Percentiles rank a stretch among this genome's conserved stretches.
Evolutionary conservation across 1,140 invertebrate species (phyloP).

Genomic region (Phenacoccus solenopsis): DNA sequence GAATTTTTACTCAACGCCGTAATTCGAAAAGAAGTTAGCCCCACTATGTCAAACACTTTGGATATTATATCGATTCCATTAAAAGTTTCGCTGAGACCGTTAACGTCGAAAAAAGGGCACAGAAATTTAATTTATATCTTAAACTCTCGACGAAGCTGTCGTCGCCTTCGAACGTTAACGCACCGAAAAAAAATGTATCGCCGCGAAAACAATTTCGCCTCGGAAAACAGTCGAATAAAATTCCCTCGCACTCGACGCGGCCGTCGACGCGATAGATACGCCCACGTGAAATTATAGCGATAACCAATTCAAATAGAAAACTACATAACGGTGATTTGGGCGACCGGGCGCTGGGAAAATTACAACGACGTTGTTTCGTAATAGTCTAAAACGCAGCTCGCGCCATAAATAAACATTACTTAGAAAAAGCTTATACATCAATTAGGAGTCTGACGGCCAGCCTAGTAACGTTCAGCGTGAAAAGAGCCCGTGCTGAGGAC

Average conservation of each 20-base stretch:
- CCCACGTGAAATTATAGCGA: neutral
- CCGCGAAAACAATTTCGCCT: too few species aligned
- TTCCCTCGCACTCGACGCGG: too few species aligned
- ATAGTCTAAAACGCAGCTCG: too few species aligned
- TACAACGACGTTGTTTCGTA: neutral
- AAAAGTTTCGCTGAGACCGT: neutral
- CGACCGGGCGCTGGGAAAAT: too few species aligned
- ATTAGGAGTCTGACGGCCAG: conserved; percentile 8
- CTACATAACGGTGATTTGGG: neutral
- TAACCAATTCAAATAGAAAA: neutral
- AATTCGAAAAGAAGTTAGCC: neutral
- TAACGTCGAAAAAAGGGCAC: neutral
- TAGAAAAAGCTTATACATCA: conserved; percentile 18
- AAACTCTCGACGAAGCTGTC: neutral
- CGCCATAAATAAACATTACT: conserved; percentile 14
- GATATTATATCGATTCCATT: conserved; percentile 3
- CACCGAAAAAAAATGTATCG: too few species aligned
- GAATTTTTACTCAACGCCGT: neutral
- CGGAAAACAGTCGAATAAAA: too few species aligned
- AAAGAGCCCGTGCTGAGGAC: neutral
- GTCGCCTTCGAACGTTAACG: too few species aligned
- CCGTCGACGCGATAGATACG: neutral
- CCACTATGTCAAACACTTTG: neutral
- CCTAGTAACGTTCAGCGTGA: neutral
- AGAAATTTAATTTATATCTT: conserved; percentile 4